Evolutionary conservation across 2,888 invertebrate genomes (phyloP).

Genomic region (Thymelicus lineola): DNA sequence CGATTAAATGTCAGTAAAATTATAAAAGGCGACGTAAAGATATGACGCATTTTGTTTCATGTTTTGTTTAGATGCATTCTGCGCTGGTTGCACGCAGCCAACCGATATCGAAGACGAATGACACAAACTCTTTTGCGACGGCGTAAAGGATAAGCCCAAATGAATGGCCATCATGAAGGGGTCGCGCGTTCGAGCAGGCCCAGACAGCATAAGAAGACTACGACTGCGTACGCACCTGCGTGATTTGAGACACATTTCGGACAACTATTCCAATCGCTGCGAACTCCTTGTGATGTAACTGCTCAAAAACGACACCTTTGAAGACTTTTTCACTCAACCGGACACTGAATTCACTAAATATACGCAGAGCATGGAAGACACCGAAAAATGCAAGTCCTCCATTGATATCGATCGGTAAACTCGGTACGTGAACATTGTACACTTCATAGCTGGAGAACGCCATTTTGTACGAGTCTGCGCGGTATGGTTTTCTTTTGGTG

Average conservation of each 20-base stretch:
- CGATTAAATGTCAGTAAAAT: slow-evolving; percentile 24
- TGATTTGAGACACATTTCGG: slow-evolving; percentile 86
- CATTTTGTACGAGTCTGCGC: slow-evolving; percentile 91
- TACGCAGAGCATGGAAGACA: slow-evolving; percentile 74
- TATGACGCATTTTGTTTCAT: slow-evolving; percentile 56
- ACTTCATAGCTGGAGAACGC: slow-evolving; percentile 85
- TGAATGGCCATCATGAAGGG: slow-evolving; percentile 84
- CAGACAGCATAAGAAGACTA: slow-evolving; percentile 94
- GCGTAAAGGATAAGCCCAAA: slow-evolving; percentile 84
- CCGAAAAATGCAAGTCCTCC: slow-evolving; percentile 82
- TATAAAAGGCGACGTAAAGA: slow-evolving; percentile 36
- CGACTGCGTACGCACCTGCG: slow-evolving; percentile 99
- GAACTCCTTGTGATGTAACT: slow-evolving; percentile 82
- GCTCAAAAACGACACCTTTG: slow-evolving; percentile 79
- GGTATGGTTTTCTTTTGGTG: slow-evolving; percentile 74
- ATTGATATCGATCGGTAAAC: slow-evolving; percentile 88
- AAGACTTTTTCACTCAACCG: slow-evolving; percentile 70
- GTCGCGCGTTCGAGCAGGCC: slow-evolving; percentile 92
- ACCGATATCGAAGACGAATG: slow-evolving; percentile 77
- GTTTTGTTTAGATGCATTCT: slow-evolving; percentile 75
- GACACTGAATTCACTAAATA: slow-evolving; percentile 74
- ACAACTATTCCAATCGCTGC: slow-evolving; percentile 74
- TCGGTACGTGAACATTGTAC: slow-evolving; percentile 74
- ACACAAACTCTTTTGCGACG: slow-evolving; percentile 83
- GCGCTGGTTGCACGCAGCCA: slow-evolving; percentile 64